Conservation (phyloP, 2,888 invertebrate species). For the Ceramica pisi region DNA sequence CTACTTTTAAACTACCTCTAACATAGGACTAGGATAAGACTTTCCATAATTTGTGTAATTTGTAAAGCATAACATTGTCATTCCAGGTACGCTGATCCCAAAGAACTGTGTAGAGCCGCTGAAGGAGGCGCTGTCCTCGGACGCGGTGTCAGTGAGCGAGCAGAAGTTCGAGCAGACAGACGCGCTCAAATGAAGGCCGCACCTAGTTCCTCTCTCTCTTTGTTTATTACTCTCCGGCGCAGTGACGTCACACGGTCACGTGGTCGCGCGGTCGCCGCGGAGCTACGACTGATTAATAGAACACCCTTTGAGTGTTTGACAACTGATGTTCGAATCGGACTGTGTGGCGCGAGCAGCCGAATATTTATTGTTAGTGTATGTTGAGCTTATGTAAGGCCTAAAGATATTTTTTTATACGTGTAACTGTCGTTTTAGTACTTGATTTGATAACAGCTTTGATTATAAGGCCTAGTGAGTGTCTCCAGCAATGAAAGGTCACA, state of each 20-base stretch:
- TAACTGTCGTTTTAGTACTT: conserved; percentile 16
- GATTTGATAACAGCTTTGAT: conserved; percentile 4
- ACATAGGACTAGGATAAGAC: no score
- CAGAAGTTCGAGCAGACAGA: conserved; percentile 89
- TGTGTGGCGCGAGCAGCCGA: conserved; percentile 42
- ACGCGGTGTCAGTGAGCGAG: conserved; percentile 95
- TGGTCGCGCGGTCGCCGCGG: conserved; percentile 24
- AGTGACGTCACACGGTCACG: no score
- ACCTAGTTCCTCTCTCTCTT: conserved; percentile 72
- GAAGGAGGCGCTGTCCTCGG: conserved; percentile 94
- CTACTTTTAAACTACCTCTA: no score
- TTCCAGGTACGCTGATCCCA: conserved; percentile 95
- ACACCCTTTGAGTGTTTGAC: conserved; percentile 62
- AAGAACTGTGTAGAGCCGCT: conserved; percentile 96
- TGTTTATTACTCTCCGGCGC: conserved; percentile 50
- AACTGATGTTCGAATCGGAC: conserved; percentile 52
- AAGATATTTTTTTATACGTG: conserved; percentile 16
- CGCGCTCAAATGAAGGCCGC: conserved; percentile 76
- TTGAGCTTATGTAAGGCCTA: conserved; percentile 35
- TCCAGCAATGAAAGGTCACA: conserved; percentile 32
- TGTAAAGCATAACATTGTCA: conserved; percentile 47
- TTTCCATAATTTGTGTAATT: no score
- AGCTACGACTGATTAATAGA: conserved; percentile 62
- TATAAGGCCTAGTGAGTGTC: conserved; percentile 6
- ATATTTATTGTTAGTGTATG: conserved; percentile 28